phyloP scores from a whole-genome alignment of 2,888 invertebrate species.

The Ophion ellenae region DNA sequence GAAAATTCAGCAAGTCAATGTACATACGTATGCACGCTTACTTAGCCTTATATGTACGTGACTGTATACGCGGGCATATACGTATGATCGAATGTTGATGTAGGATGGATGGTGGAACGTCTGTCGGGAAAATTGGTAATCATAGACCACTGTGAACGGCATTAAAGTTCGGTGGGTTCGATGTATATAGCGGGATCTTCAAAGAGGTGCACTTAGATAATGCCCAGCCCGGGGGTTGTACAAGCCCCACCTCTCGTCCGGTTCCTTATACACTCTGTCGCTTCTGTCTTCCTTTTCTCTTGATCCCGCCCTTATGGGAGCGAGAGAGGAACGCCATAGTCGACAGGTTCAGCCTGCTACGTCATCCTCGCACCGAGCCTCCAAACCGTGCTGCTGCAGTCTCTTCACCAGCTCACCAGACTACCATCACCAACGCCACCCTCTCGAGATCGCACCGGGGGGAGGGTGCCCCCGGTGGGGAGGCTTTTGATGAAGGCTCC shows the following conservation, averaged over 20 bases:
- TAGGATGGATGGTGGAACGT: conserved; percentile 75
- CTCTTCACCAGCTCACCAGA: conserved; percentile 42
- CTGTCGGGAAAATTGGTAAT: conserved; percentile 83
- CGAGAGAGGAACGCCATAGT: conserved; percentile 40
- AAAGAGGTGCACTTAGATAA: conserved; percentile 84
- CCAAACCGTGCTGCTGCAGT: conserved; percentile 34
- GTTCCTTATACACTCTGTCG: conserved; percentile 54
- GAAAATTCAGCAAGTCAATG: conserved; percentile 60
- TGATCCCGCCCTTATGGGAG: conserved; percentile 36
- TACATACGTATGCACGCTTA: conserved; percentile 8
- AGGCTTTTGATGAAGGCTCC: conserved; percentile 83
- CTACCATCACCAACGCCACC: conserved; percentile 44
- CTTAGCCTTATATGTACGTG: not conserved
- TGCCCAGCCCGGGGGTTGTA: conserved; percentile 77
- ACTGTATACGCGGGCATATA: not conserved
- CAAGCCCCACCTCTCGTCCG: conserved; percentile 64
- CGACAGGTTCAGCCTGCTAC: conserved; percentile 45
- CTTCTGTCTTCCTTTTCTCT: conserved; percentile 64
- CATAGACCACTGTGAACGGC: conserved; percentile 83
- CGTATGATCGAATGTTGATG: conserved; percentile 14
- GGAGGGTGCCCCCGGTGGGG: conserved; percentile 52
- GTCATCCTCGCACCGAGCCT: conserved; percentile 48
- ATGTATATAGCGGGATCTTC: conserved; percentile 78
- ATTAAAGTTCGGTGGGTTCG: conserved; percentile 81
- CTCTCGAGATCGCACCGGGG: conserved; percentile 59